Base-by-base conservation (phyloP, 2,888 invertebrate genomes). In the Pheosia gnoma region DNA sequence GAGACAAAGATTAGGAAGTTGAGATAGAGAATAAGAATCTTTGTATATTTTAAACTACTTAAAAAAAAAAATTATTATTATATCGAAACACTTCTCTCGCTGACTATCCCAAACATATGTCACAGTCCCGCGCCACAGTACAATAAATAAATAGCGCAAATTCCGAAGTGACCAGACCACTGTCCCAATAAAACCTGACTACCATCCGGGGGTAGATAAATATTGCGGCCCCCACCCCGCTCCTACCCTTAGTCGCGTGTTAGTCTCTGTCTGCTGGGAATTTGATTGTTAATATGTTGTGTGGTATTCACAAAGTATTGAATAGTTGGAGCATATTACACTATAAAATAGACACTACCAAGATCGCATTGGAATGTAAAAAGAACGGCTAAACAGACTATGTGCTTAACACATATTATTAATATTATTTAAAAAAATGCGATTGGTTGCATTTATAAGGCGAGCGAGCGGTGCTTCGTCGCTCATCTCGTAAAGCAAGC, bases 141-240 rank as follows among this genome's bases (percentile, higher is more conserved):
- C 91, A 91, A 92, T 92, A 93, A 93, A 93, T 92, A 91, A 93
- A 93, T 93, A 90, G 89, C 88, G 73, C 89, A 84, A 89, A 93
- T 93, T 91, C 92, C 92, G 89, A 92, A 92, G 90, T 93, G 92
- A 91, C 92, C 91, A 89, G 85, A 77, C 78, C 83, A 80, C 80
- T 80, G 84, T 85, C 85, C 91, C 90, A 90, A 91, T 91, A 91
- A 91, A 91, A 87, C 83, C 83, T 83, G 79, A 85, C 85, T 80
- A 82, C 83, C 76, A 81, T 77, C 85, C 83, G 74, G 83, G 82
- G 82, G 79, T 72, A 76, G 80, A 90, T 89, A 89, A 89, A 89
- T 90, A 89, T 88, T 88, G 85, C 83, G 80, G 78, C 76, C 78
- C 68, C 72, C 49, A 63, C 67, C 59, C 61, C 59, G 13, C 74